Conservation (phyloP, 2,113 vertebrate species). For the Ciconia maguari region DNA sequence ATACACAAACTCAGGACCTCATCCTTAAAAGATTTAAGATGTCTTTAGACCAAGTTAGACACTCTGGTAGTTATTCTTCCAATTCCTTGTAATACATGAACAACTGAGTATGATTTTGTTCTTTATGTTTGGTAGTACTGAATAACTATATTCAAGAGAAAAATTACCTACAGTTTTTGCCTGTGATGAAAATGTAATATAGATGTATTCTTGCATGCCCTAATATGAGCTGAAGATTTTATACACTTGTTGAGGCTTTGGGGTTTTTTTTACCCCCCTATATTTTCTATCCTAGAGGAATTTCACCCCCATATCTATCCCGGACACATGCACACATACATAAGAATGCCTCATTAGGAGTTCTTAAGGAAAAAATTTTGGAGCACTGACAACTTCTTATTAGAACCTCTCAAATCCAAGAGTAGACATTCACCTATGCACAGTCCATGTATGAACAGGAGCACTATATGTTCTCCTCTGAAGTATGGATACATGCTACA, state of each 20-base stretch:
- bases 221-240: not conserved
- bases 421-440: fast-evolving
- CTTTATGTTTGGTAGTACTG: not conserved
- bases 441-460: not conserved
- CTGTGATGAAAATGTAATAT: not conserved
- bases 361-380: not conserved
- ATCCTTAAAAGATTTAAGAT: not conserved
- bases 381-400: not conserved
- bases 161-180: not conserved
- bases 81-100: not conserved
- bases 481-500: fast-evolving
- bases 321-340: not conserved
- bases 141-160: not conserved
- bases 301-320: not conserved
- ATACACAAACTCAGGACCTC: not conserved
- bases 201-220: not conserved
- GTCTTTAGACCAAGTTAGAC: not conserved
- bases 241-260: not conserved
- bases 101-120: not conserved
- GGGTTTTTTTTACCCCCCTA: not conserved
- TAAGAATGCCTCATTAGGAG: not conserved
- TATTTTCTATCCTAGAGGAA: not conserved
- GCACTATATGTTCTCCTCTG: not conserved
- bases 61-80: not conserved
- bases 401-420: not conserved